phyloP scores from a whole-genome alignment of 1,140 invertebrate species.

The Maconellicoccus hirsutus region DNA sequence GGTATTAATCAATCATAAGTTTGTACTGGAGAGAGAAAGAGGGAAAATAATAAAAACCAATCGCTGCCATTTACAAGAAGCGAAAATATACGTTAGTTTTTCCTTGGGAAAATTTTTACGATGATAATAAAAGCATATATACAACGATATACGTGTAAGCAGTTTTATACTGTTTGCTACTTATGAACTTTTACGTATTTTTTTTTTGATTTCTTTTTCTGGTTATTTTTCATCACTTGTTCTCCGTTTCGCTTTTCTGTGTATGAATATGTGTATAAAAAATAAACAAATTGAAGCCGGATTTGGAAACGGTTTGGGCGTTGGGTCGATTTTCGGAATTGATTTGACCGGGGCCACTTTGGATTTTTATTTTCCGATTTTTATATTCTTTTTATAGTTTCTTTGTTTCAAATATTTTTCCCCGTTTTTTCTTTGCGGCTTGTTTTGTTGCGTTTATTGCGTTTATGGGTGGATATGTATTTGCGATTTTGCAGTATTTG shows the following conservation, averaged over 20 bases:
- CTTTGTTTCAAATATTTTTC: slow-evolving; percentile 20
- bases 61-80: not conserved
- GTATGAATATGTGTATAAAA: slow-evolving; percentile 11
- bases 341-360: slow-evolving; percentile 17
- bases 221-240: not conserved
- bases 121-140: slow-evolving; percentile 10
- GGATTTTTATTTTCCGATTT: slow-evolving; percentile 16
- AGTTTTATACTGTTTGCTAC: slow-evolving; percentile 15
- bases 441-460: not conserved
- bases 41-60: slow-evolving; percentile 13
- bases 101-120: slow-evolving; percentile 16
- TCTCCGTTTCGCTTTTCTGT: too few species aligned
- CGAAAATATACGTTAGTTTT: not conserved
- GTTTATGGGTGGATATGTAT: not conserved
- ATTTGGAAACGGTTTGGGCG: slow-evolving; percentile 11
- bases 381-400: slow-evolving; percentile 18
- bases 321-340: slow-evolving; percentile 2
- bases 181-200: slow-evolving; percentile 18
- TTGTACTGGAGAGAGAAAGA: not conserved
- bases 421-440: slow-evolving; percentile 10
- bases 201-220: not conserved
- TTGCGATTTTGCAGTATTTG: not conserved
- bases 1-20: not conserved
- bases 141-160: not conserved
- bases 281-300: not conserved